Evolutionary conservation across 1,140 invertebrate species (phyloP).

Genomic region (Battus philenor): DNA sequence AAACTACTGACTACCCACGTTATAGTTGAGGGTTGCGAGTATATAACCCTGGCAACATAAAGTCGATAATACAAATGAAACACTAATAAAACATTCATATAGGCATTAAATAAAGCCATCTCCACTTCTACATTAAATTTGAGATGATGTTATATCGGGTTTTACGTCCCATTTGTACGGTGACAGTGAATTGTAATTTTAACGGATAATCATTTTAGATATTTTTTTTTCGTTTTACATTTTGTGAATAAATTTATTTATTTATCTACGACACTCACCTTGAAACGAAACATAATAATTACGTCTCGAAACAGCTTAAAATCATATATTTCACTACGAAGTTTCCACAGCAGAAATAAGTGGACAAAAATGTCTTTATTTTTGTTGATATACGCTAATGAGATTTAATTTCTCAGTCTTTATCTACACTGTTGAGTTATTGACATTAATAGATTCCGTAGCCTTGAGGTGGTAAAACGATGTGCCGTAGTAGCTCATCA

Average conservation of each 20-base stretch:
- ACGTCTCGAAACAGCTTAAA: not conserved
- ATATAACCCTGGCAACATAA: not conserved
- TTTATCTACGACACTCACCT: too few relatives aligned
- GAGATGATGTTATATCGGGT: not conserved
- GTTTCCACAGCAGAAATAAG: not conserved
- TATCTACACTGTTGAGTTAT: too few relatives aligned
- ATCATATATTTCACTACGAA: not conserved
- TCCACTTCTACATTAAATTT: constrained; percentile 8
- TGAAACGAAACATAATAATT: not conserved
- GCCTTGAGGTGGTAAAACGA: too few relatives aligned
- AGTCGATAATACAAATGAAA: constrained; percentile 9
- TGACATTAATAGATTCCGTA: too few relatives aligned
- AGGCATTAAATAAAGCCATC: constrained; percentile 12
- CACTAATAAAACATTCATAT: constrained; percentile 10
- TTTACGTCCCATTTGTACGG: not conserved
- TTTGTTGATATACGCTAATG: not conserved
- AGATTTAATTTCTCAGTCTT: not conserved
- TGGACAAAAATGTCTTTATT: not conserved
- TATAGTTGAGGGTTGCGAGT: too few relatives aligned
- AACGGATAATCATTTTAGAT: not conserved
- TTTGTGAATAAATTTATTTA: too few relatives aligned
- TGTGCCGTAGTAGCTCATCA: too few relatives aligned
- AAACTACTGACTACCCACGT: too few relatives aligned
- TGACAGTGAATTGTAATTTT: not conserved
- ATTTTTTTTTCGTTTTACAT: not conserved